Conservation (phyloP, 1,140 invertebrate species). For the Carcinoscorpius rotundicauda region DNA sequence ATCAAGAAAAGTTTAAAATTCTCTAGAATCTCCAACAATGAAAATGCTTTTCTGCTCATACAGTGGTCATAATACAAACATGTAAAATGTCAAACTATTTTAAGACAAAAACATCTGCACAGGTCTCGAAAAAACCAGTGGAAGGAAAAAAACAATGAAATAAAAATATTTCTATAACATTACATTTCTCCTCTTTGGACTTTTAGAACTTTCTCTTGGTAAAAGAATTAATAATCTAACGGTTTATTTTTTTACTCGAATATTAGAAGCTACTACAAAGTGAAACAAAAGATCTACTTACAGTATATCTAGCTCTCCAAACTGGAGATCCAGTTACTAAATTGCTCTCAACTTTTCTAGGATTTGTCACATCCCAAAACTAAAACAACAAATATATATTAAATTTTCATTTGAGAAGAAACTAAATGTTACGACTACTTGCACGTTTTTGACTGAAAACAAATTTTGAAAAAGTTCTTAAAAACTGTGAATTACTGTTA, state of each 20-base stretch:
- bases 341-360: constrained; percentile 61
- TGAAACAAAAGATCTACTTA: too few species aligned
- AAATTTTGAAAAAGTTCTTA: constrained; percentile 4
- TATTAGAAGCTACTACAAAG: too few species aligned
- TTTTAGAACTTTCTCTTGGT: constrained; percentile 23
- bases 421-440: too few species aligned
- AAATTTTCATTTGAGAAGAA: not conserved
- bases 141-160: constrained; percentile 3
- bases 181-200: not conserved
- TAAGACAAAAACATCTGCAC: not conserved
- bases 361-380: constrained; percentile 82
- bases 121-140: too few species aligned
- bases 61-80: constrained; percentile 3
- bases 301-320: constrained; percentile 79
- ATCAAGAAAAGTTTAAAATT: constrained; percentile 3
- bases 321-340: constrained; percentile 76
- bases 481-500: not conserved
- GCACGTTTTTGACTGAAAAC: constrained; percentile 13
- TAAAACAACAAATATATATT: constrained; percentile 22
- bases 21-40: not conserved
- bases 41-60: not conserved
- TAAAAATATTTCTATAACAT: not conserved
- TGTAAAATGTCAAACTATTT: constrained; percentile 1
- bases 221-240: too few species aligned
- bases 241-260: too few species aligned